Percentiles rank a stretch among this genome's conserved stretches.
Evolutionary conservation across 2,113 vertebrate species (phyloP).

Genomic region (Uria aalge): DNA sequence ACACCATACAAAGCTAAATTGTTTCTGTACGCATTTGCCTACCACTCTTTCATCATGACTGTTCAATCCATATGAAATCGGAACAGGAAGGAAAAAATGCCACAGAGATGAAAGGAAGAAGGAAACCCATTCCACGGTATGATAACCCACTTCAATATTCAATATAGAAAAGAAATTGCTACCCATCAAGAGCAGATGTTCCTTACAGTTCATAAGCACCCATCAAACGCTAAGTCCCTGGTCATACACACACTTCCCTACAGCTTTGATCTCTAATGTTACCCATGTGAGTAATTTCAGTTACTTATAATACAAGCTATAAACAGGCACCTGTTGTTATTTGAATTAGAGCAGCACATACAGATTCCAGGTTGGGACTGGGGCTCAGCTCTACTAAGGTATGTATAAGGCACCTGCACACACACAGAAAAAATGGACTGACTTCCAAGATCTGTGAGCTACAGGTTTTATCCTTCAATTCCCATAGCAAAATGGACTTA

Average conservation of each 20-base stretch:
- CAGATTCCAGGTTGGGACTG: background rate
- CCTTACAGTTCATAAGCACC: conserved; percentile 5
- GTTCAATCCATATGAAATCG: background rate
- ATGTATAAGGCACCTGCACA: background rate
- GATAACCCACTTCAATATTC: conserved; percentile 11
- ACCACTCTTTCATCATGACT: background rate
- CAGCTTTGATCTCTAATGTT: conserved; percentile 36
- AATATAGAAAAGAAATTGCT: conserved; percentile 38
- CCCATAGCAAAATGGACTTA: background rate
- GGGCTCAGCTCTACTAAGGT: background rate
- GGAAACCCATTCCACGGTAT: background rate
- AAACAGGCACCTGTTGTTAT: background rate
- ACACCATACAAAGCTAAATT: background rate
- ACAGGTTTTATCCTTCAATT: background rate
- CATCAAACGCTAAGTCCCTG: background rate
- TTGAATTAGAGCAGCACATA: background rate
- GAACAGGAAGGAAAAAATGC: background rate
- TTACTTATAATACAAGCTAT: background rate
- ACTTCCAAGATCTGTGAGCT: background rate
- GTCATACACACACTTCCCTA: background rate
- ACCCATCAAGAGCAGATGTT: conserved; percentile 16
- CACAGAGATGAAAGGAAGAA: conserved; percentile 23
- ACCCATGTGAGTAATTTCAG: background rate
- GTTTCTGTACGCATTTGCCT: background rate
- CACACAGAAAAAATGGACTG: background rate